Base-by-base conservation (phyloP, 2,888 invertebrate species). In the Oscheius sp. region DNA sequence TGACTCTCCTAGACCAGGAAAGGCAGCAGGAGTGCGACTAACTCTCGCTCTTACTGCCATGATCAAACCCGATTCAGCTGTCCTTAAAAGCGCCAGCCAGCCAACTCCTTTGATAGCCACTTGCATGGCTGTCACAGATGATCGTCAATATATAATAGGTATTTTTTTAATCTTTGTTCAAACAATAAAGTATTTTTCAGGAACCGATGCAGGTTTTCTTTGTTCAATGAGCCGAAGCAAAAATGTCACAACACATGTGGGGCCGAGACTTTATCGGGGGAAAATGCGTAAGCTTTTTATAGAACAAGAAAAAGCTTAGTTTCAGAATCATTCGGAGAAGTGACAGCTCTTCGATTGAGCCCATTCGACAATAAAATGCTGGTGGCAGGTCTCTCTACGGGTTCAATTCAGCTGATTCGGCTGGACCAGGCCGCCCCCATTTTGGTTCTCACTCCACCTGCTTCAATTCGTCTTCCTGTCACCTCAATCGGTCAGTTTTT, bases 301-400 rank as follows among this genome's bases (percentile, higher is more conserved):
- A n/a, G n/a, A n/a, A n/a, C n/a, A n/a, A n/a, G n/a, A n/a, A n/a
- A n/a, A n/a, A n/a, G n/a, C 25, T 5, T 39, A 42, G 15, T 2
- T 65, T 15, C 55, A 72, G 72, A 72, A 58, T 58, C 50, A 8
- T 66, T 65, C 63, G 72, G 72, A 8, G 72, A 72, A 33, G 52
- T 72, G 5, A 48, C 69, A 4, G 50, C 67, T 50, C 64, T 72
- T 46, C 72, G 66, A 0, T 48, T 58, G 20, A 69, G 53, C 12
- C 69, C 69, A 6, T 69, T 42, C 29, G 69, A 69, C 23, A 15
- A 23, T 2, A 42, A 37, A 27, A 42, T 69, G 23, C 33, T 64
- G 12, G 34, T 64, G 12, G 69, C 55, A 8, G 67, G 67, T 17
- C 45, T 67, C 2, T 67, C 67, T 3, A 48, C 67, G 1, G 67